Evolutionary conservation across 2,888 invertebrate species (phyloP), one percentile per base, ranked within the genome.

Genomic region (Lamellibrachia columna): DNA sequence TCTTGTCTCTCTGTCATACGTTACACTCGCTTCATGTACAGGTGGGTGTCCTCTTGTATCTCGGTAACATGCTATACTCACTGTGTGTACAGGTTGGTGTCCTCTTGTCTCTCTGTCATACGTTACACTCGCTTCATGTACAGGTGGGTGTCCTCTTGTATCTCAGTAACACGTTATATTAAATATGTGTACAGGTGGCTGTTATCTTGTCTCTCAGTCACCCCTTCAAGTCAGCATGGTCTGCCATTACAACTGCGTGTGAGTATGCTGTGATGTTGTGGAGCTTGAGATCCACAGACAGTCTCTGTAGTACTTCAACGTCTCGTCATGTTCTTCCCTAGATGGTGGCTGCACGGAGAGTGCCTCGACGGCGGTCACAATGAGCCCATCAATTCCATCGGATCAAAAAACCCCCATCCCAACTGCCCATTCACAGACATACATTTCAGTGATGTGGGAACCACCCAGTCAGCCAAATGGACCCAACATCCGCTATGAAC

Each of bases 291-390:
- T 7, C 55, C 55, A 55, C 55, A 9, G 40, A 40, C 40, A 40
- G 40, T 40, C 90, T 9, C 9, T 91, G 91, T 7, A 91, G 9
- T 40, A 11, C 6, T 4, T 75, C 6, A 1, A 75, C 3, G 28
- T 28, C 40, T 7, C 75, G 60, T 40, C 75, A 11, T 92, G n/a
- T 52, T 90, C 52, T n/a, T 4, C 92, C 93, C 2, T 92, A 96
- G 96, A 95, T 94, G 96, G 96, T 6, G 96, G 96, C 0, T 96
- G 96, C 93, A 96, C 96, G 9, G 96, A 96, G 94, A 96, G 96
- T 94, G 91, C 93, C 22, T 93, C 94, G 7, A 94, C 95, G 0
- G 92, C 92, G 28, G 94, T 95, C 6, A 94, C 94, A 22, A 96
- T 96, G 6, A 93, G 94, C 53, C 94, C 96, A 22, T 94, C 95